Evolutionary conservation across 2,113 vertebrate genomes (phyloP), one percentile per base, ranked within the genome.

Genomic region (Elanus axillaris): DNA sequence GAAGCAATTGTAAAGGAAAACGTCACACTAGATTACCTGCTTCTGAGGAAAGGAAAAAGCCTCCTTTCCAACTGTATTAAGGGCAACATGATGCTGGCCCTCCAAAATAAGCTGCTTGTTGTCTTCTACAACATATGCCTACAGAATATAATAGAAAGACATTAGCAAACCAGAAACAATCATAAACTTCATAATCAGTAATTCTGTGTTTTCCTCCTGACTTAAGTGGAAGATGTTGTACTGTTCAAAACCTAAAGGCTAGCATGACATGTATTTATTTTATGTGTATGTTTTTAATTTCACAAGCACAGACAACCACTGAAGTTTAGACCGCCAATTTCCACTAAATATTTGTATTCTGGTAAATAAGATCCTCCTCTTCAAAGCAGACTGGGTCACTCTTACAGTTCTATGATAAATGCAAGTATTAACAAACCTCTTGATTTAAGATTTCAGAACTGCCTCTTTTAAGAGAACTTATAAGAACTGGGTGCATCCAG

Each of bases 61-160:
- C 95, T 99, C 99, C 96, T 99, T 99, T 75, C 99, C 99, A 19
- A 99, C 81, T 45, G 98, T 98, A 88, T 97, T 98, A 93, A 99
- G 98, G 18, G 98, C 96, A 96, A 99, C 98, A 45, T 99, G 99
- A 95, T 99, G 99, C 93, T 99, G 99, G 42, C 99, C 99, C 97
- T 99, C 99, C 89, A 99, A 97, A 96, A 99, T 99, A 69, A 99
- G 98, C 91, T 99, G 99, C 84, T 99, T 99, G 94, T 98, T 99
- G 97, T 99, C 99, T 97, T 99, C 99, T 1, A 99, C 98, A 79
- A 99, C 99, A 71, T 99, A 99, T 3, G 99, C 99, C 99, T 99
- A 93, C 23, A 85, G 75, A 90, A 98, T 6, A 97, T 3, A 97
- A 91, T 11, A 97, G 6, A 96, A 58, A 92, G 67, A 42, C 13